Percentiles rank a stretch among this genome's conserved stretches.
Evolutionary conservation across 2,888 invertebrate genomes (phyloP).

Genomic region (Catocala sponsa): DNA sequence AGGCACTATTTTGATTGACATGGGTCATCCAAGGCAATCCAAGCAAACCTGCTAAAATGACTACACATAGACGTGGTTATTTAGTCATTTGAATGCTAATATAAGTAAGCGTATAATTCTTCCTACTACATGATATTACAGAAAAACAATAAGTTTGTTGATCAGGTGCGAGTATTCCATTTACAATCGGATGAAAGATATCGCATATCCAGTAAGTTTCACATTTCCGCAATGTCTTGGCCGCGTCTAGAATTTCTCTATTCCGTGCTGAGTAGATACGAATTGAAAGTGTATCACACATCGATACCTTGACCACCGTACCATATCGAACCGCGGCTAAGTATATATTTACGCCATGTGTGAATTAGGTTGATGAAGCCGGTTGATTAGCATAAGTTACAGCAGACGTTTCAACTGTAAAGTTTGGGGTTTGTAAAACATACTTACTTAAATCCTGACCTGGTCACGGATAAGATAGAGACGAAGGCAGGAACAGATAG

Average conservation of each 20-base stretch:
- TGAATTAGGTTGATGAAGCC: constrained; percentile 23
- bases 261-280: constrained; percentile 10
- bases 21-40: too few relatives aligned
- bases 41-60: too few relatives aligned
- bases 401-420: neutral
- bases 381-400: constrained; percentile 4
- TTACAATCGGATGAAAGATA: constrained; percentile 1
- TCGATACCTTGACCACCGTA: constrained; percentile 55
- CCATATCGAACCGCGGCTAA: constrained; percentile 48
- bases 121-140: too few relatives aligned
- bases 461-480: too few relatives aligned
- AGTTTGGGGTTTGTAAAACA: too few relatives aligned
- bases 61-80: too few relatives aligned
- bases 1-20: too few relatives aligned
- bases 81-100: too few relatives aligned
- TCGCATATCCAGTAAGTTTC: constrained; percentile 26
- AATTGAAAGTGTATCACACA: constrained; percentile 47
- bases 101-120: too few relatives aligned
- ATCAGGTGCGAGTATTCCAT: neutral
- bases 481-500: too few relatives aligned
- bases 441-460: too few relatives aligned
- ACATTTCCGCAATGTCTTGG: constrained; percentile 33
- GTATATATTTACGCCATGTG: constrained; percentile 23
- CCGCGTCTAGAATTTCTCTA: constrained; percentile 46
- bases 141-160: neutral